Evolutionary conservation across 2,888 invertebrate species (phyloP).

Genomic region (Patella caerulea): DNA sequence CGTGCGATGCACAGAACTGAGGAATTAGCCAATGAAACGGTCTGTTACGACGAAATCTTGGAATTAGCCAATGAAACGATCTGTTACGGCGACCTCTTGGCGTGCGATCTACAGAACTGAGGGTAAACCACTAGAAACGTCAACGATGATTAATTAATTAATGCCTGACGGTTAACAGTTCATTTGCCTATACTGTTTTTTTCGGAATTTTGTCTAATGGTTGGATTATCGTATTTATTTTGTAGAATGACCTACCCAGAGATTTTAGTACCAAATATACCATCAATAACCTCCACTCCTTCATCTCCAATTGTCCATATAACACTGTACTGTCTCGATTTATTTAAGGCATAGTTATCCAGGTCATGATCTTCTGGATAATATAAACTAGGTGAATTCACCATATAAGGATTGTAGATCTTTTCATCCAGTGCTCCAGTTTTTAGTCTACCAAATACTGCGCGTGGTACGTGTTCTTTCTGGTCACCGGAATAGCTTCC

Average conservation of each 20-base stretch:
- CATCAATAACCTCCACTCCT: constrained; percentile 43
- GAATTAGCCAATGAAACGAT: too few relatives aligned
- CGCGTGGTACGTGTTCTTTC: constrained; percentile 41
- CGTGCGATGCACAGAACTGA: too few relatives aligned
- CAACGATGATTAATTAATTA: too few relatives aligned
- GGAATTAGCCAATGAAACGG: too few relatives aligned
- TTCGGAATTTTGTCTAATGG: too few relatives aligned
- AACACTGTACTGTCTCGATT: constrained; percentile 45
- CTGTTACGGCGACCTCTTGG: too few relatives aligned
- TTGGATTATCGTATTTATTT: too few relatives aligned
- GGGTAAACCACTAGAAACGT: too few relatives aligned
- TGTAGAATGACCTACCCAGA: constrained; percentile 35
- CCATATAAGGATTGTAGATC: constrained; percentile 36
- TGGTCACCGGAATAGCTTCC: constrained; percentile 44
- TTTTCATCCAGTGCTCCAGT: constrained; percentile 39
- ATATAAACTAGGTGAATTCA: constrained; percentile 39
- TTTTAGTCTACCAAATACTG: constrained; percentile 37
- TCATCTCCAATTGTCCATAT: constrained; percentile 41
- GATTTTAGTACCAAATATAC: constrained; percentile 39
- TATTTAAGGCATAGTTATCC: constrained; percentile 42
- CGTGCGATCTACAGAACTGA: neutral
- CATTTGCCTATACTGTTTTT: too few relatives aligned
- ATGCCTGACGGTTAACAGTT: too few relatives aligned
- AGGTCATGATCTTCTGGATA: constrained; percentile 36
- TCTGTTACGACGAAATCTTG: too few relatives aligned